Base-by-base conservation (phyloP, 2,888 invertebrate species). In the Zygaena filipendulae region DNA sequence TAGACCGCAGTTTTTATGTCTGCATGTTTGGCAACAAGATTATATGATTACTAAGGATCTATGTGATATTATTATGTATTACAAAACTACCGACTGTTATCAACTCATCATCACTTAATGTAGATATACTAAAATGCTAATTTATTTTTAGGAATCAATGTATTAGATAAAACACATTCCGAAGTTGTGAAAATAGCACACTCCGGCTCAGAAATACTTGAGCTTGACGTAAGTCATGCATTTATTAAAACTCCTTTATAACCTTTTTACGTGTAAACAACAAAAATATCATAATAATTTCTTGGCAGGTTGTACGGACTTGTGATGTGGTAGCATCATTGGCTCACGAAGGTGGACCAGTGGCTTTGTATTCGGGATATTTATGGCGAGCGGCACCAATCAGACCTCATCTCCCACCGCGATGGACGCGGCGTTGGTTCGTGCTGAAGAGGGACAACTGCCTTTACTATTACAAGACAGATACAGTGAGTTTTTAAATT, bases 151-250 rank as follows among this genome's bases (percentile, higher is more conserved):
- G 81, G 88, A 22, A 85, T 92, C 46, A 92, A 90, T 57, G 95
- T 97, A 8, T 82, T 97, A 56, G 95, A 96, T 59, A 90, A 92
- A 44, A 91, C 91, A 44, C 97, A 97, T 72, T 92, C 93, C 13
- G 95, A 96, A 64, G 95, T 96, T 22, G 93, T 97, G 22, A 87
- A 91, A 64, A 88, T 96, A 39, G 95, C 96, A 2, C 93, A 94
- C 60, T 90, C 91, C 34, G 92, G 94, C 58, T 87, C 92, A 22
- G 92, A 93, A 62, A 87, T 89, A 33, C 81, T 96, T 40, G 90
- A 91, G 52, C 79, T 97, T 45, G 93, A 95, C 67, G 85, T 84
- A 58, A 68, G 59, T 54, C 16, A 16, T 7, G 5, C 7, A 16
- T 16, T 7, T 16, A 16, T 6, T 6, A 6, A 16, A 6, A 16